Conservation (phyloP, 2,113 vertebrate genomes). For the Glaucidium brasilianum region DNA sequence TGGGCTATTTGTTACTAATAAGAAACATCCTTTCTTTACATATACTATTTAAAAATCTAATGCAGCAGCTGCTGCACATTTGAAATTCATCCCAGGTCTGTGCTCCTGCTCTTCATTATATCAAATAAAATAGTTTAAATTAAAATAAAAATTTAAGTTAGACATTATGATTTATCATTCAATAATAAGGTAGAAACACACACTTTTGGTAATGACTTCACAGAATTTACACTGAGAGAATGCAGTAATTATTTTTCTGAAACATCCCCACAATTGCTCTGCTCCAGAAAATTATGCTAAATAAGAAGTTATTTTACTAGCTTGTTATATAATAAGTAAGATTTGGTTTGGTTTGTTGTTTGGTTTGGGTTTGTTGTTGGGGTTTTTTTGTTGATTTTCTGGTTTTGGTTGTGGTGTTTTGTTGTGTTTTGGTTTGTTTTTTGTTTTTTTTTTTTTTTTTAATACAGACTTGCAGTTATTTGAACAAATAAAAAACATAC, state of each 20-base stretch:
- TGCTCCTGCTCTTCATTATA: not conserved
- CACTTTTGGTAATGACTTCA: not conserved
- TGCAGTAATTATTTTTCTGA: not conserved
- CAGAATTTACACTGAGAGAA: not conserved
- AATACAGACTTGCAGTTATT: not conserved
- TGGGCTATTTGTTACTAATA: not conserved
- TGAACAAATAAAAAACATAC: not conserved
- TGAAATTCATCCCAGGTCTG: not conserved
- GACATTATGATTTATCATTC: not conserved
- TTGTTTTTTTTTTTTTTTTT: no score
- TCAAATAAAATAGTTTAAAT: not conserved
- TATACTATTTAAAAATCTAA: not conserved
- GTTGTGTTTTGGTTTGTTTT: not conserved
- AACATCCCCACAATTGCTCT: not conserved
- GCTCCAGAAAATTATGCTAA: not conserved
- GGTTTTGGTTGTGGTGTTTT: no score
- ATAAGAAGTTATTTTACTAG: not conserved
- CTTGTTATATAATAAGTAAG: not conserved
- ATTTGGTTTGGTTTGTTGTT: fast-evolving
- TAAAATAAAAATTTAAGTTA: not conserved
- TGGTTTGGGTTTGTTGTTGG: not conserved
- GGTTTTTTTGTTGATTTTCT: no score
- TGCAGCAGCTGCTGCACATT: not conserved
- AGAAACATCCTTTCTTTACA: not conserved
- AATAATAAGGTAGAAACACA: not conserved